Evolutionary conservation across 2,888 invertebrate genomes (phyloP).

Genomic region (Nomada ferruginata): DNA sequence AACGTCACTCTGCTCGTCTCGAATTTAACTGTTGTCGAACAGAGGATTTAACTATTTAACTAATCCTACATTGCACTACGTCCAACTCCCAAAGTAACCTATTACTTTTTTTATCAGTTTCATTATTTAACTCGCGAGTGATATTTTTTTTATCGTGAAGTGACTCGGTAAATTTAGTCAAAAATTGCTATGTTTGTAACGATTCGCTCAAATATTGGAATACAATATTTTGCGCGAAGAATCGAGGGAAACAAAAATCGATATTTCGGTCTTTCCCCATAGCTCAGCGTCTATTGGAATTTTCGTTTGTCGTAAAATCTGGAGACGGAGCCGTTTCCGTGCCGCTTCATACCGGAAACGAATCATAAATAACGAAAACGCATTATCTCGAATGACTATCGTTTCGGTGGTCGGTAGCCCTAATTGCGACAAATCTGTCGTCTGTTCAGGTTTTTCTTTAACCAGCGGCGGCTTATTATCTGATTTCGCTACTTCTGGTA

Average conservation of each 20-base stretch:
- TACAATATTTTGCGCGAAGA: background rate
- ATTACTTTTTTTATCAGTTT: no score
- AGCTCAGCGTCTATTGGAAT: background rate
- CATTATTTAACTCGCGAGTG: no score
- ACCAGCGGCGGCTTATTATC: conserved; percentile 55
- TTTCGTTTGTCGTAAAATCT: background rate
- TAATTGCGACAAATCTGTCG: conserved; percentile 68
- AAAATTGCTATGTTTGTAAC: no score
- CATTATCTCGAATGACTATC: conserved; percentile 57
- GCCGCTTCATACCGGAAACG: background rate
- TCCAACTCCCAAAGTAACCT: no score
- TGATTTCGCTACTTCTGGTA: conserved; percentile 42
- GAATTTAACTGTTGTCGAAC: background rate
- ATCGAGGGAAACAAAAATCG: no score
- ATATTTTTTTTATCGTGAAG: no score
- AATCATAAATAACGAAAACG: conserved; percentile 23
- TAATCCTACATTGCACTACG: no score
- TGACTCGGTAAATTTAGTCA: no score
- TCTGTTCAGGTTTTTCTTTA: conserved; percentile 29
- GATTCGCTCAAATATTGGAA: background rate
- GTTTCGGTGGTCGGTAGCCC: conserved; percentile 47
- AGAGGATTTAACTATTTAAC: no score
- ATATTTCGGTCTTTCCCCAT: no score
- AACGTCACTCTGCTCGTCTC: background rate
- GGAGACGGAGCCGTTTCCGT: no score